phyloP scores from a whole-genome alignment of 92 coral and sea anemone species.

The Desmophyllum pertusum region DNA sequence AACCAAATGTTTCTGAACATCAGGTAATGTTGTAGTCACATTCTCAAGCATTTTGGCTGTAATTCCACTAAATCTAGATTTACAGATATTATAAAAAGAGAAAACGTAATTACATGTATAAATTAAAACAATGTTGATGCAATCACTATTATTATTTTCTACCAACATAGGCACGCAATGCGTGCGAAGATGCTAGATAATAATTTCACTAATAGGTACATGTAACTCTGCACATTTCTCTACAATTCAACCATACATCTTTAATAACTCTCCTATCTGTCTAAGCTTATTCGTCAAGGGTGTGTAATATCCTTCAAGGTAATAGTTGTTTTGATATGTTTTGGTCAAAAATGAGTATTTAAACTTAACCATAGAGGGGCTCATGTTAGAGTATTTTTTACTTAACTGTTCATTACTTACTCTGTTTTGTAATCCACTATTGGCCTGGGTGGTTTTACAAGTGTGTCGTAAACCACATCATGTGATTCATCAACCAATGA shows the following conservation, averaged over 20 bases:
- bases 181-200: too few species aligned
- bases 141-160: too few species aligned
- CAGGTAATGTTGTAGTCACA: slow-evolving; percentile 76
- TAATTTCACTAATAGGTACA: too few species aligned
- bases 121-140: background rate
- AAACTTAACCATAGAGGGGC: too few species aligned
- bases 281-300: too few species aligned
- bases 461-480: slow-evolving; percentile 79
- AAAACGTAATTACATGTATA: background rate
- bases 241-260: too few species aligned
- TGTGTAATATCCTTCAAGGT: too few species aligned
- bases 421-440: slow-evolving; percentile 82
- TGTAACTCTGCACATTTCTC: too few species aligned
- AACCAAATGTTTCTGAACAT: slow-evolving; percentile 80
- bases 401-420: slow-evolving; percentile 56
- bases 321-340: too few species aligned
- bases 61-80: slow-evolving; percentile 96
- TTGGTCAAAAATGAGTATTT: too few species aligned
- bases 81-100: background rate
- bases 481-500: slow-evolving; percentile 82
- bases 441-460: slow-evolving; percentile 84
- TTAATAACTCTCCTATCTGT: too few species aligned
- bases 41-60: slow-evolving; percentile 76
- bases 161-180: too few species aligned
- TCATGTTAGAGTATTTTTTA: background rate